These are phyloP conservation scores for Scophthalmus maximus DNA, from an alignment of 2,113 vertebrate genomes.

Conservation along the genomic window DNA sequence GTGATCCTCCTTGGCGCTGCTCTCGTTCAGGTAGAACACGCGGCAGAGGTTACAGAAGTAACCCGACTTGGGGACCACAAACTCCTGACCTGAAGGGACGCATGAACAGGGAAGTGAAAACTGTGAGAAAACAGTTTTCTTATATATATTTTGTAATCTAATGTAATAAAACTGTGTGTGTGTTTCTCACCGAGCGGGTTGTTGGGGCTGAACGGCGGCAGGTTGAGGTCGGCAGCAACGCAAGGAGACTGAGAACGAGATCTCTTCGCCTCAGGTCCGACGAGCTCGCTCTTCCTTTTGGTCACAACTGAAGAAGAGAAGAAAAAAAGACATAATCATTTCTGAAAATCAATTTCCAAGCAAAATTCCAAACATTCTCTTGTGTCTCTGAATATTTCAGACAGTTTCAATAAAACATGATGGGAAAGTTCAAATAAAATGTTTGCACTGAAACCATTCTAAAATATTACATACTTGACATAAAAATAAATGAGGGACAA, in stretches of 20 bases:
- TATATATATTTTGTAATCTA: neutral
- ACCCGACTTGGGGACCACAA: constrained; percentile 78
- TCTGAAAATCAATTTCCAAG: no score
- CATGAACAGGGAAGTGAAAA: neutral
- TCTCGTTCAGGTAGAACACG: constrained; percentile 60
- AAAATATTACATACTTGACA: no score
- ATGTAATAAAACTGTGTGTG: neutral
- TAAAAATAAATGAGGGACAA: no score
- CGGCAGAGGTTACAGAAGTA: constrained; percentile 82
- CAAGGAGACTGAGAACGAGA: constrained; percentile 57
- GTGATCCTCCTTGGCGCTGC: constrained; percentile 39
- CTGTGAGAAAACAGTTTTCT: no score
- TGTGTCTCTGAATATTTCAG: no score
- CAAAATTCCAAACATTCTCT: no score
- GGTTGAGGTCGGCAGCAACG: constrained; percentile 22
- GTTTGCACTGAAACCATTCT: no score
- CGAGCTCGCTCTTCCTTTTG: constrained; percentile 33
- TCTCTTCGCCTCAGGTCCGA: constrained; percentile 56
- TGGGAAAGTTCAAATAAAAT: no score
- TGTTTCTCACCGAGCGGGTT: constrained; percentile 73
- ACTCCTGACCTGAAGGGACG: constrained; percentile 75
- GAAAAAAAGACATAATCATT: neutral
- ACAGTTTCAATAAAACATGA: no score
- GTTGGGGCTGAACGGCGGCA: constrained; percentile 70
- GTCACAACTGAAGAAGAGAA: constrained; percentile 40